Percentiles rank a stretch among this genome's conserved stretches.
Evolutionary conservation across 1,140 invertebrate genomes (phyloP).

Genomic region (Cydia fagiglandana): DNA sequence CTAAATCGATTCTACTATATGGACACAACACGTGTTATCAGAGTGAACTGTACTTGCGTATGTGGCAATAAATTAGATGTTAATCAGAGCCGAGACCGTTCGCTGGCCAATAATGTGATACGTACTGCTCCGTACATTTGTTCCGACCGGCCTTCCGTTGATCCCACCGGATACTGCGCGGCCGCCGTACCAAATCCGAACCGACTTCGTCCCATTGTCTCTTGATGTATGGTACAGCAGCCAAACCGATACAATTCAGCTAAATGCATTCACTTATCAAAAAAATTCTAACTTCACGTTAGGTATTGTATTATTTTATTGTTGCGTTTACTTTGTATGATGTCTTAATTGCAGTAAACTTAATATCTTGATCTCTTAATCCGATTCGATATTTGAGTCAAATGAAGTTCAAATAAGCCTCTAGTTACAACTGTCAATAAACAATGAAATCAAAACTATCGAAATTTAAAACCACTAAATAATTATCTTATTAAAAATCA

Average conservation of each 20-base stretch:
- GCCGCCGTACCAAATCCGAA: conserved; percentile 33
- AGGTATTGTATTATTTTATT: too few species aligned
- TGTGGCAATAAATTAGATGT: conserved; percentile 57
- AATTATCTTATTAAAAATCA: too few species aligned
- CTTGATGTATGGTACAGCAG: conserved; percentile 22
- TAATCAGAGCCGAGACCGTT: conserved; percentile 53
- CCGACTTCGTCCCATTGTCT: conserved; percentile 20
- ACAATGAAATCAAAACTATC: too few species aligned
- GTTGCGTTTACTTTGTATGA: too few species aligned
- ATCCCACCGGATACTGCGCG: conserved; percentile 41
- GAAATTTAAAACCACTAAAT: too few species aligned
- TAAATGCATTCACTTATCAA: background rate
- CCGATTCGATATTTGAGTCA: too few species aligned
- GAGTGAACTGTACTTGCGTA: conserved; percentile 41
- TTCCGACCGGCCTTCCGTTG: conserved; percentile 41
- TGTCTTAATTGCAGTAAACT: too few species aligned
- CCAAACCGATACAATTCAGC: background rate
- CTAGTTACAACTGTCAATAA: too few species aligned
- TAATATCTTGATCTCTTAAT: too few species aligned
- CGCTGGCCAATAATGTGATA: conserved; percentile 45
- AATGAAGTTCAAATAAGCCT: too few species aligned
- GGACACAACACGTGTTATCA: conserved; percentile 1
- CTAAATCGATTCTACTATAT: background rate
- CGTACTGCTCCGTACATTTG: conserved; percentile 39
- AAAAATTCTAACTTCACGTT: background rate